These are phyloP conservation scores for Acrocyrtus sp. DNA, from an alignment of 2,888 invertebrate genomes.

Conservation along the genomic window DNA sequence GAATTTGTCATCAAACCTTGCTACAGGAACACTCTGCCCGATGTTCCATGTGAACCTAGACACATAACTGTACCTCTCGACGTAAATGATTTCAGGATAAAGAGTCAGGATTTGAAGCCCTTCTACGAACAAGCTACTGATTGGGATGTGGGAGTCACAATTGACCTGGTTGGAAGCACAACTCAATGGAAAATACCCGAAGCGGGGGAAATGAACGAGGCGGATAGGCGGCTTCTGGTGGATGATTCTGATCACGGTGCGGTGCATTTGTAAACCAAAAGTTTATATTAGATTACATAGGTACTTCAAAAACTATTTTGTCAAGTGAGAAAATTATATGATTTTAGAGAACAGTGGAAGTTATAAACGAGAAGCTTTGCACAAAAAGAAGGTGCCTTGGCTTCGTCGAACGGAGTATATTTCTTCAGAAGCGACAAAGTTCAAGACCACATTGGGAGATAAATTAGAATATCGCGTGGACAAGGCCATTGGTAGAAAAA, in stretches of 20 bases:
- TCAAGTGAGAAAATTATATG: too few relatives aligned
- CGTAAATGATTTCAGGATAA: neutral
- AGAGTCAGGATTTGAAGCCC: neutral
- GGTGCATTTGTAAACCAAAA: too few relatives aligned
- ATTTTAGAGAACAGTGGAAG: neutral
- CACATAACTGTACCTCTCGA: neutral
- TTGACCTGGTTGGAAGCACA: constrained; percentile 1
- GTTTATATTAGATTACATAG: neutral
- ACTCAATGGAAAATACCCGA: neutral
- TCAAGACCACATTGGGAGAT: constrained; percentile 3
- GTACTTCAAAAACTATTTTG: neutral
- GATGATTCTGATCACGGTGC: constrained; percentile 5
- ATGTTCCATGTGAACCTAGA: constrained; percentile 11
- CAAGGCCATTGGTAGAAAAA: constrained; percentile 1
- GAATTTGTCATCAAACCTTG: constrained; percentile 7
- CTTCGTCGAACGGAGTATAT: constrained; percentile 43
- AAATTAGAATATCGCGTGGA: constrained; percentile 9
- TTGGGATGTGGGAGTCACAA: neutral
- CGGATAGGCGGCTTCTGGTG: neutral
- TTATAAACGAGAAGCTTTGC: neutral
- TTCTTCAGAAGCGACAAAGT: constrained; percentile 35
- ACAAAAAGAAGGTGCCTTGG: constrained; percentile 38
- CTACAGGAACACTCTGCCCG: constrained; percentile 11
- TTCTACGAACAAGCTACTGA: constrained; percentile 5
- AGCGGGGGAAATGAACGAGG: neutral